Conservation (phyloP, 2,797 vertebrate genomes). For the Hyperoplus lanceolatus region DNA sequence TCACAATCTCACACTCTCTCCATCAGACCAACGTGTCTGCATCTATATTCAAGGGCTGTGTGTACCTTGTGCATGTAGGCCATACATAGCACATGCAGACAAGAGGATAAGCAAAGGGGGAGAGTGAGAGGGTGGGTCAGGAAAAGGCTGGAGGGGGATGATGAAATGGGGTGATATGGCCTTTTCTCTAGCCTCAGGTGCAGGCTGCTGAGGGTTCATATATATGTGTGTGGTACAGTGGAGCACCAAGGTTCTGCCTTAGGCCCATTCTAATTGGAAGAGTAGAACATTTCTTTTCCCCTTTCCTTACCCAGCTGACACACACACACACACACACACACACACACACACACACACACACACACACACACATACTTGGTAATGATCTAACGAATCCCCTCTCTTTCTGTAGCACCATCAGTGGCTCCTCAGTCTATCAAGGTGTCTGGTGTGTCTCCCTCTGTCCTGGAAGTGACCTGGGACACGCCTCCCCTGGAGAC, state of each 20-base stretch:
- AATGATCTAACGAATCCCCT: slow-evolving; percentile 30
- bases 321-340: slow-evolving; percentile 13
- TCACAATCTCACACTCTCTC: slow-evolving; percentile 34
- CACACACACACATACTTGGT: slow-evolving; percentile 11
- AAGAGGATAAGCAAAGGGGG: slow-evolving; percentile 50
- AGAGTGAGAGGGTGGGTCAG: slow-evolving; percentile 33
- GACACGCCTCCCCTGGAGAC: slow-evolving; percentile 93
- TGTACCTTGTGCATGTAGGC: slow-evolving; percentile 38
- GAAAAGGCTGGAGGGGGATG: slow-evolving; percentile 66
- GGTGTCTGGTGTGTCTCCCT: slow-evolving; percentile 89
- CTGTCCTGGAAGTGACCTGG: slow-evolving; percentile 94
- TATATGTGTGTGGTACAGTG: slow-evolving; percentile 69
- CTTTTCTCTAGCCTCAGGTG: slow-evolving; percentile 74
- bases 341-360: slow-evolving; percentile 11
- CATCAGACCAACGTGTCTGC: slow-evolving; percentile 2
- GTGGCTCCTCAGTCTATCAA: slow-evolving; percentile 93
- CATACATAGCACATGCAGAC: slow-evolving; percentile 55
- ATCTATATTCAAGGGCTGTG: slow-evolving; percentile 46
- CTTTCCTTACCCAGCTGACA: slow-evolving; percentile 35
- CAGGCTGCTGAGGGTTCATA: slow-evolving; percentile 60
- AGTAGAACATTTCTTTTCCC: slow-evolving; percentile 47
- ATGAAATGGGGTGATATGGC: slow-evolving; percentile 80
- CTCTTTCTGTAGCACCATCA: slow-evolving; percentile 87
- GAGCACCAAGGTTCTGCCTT: slow-evolving; percentile 67
- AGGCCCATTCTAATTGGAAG: slow-evolving; percentile 72